phyloP scores from a whole-genome alignment of 2,797 vertebrate genomes.

The Cyprinella venusta region DNA sequence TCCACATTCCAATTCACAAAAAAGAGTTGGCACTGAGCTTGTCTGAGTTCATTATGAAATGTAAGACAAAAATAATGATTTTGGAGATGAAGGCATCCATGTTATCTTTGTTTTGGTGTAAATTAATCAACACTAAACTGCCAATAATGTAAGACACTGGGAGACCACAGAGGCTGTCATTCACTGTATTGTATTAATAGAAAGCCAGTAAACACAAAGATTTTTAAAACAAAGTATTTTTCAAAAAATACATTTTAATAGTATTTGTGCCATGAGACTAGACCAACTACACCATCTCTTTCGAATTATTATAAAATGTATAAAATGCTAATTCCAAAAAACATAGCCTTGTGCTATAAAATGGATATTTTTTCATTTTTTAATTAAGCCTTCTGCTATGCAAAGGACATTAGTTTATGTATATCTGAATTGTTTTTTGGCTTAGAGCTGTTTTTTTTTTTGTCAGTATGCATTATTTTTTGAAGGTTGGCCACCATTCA shows the following conservation, averaged over 20 bases:
- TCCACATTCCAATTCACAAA: background rate
- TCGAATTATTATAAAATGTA: background rate
- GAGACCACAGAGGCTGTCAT: background rate
- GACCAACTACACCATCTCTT: background rate
- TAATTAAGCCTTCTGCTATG: background rate
- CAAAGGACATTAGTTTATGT: background rate
- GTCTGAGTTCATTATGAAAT: background rate
- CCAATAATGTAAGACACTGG: background rate
- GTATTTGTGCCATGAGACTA: background rate
- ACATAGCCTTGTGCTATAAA: too few species aligned
- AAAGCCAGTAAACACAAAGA: background rate
- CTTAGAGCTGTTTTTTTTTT: background rate
- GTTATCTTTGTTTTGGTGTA: background rate
- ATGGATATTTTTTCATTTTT: background rate
- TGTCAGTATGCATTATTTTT: background rate
- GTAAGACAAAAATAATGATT: background rate
- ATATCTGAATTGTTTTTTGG: background rate
- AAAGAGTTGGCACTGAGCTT: background rate
- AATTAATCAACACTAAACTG: background rate
- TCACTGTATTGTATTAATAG: background rate
- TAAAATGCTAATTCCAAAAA: too few species aligned
- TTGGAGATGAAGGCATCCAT: background rate
- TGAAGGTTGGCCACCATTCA: background rate
- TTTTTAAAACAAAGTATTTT: background rate
- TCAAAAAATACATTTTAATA: background rate